These are phyloP conservation scores for Anolis apletophallus DNA, from an alignment of 2,797 vertebrate genomes.

Conservation along the genomic window DNA sequence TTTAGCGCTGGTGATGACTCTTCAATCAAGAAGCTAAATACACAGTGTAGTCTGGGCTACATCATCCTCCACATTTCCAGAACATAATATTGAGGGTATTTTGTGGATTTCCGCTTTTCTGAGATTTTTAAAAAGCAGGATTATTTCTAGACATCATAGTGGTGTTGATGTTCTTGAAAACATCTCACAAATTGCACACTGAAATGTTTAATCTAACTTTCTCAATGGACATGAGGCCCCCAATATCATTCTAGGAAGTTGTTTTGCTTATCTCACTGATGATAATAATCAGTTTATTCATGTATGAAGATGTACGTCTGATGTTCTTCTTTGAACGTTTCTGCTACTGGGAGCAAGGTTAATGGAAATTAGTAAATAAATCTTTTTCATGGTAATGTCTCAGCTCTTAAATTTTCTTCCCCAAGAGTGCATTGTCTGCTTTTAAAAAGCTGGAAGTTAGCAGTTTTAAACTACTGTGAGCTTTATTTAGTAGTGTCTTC, in stretches of 20 bases:
- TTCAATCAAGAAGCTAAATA: not conserved
- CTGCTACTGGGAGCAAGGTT: not conserved
- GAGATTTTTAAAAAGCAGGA: not conserved
- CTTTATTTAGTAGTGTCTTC: not conserved
- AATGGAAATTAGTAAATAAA: not conserved
- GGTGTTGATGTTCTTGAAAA: not conserved
- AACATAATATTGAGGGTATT: not conserved
- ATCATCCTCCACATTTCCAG: not conserved
- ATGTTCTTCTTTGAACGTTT: no score
- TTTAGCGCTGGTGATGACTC: not conserved
- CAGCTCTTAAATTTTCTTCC: no score
- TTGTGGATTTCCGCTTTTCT: not conserved
- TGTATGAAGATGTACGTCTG: no score
- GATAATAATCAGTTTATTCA: no score
- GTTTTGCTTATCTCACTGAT: no score
- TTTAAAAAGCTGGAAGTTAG: no score
- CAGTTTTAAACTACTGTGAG: not conserved
- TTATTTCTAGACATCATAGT: not conserved
- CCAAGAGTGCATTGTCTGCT: no score
- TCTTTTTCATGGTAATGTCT: no score
- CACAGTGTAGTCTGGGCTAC: fast-evolving
- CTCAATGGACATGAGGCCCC: no score
- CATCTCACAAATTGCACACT: not conserved
- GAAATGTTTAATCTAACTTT: not conserved
- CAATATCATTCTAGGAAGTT: not conserved